phyloP scores from a whole-genome alignment of 2,113 vertebrate species.

The Chinchilla lanigera region DNA sequence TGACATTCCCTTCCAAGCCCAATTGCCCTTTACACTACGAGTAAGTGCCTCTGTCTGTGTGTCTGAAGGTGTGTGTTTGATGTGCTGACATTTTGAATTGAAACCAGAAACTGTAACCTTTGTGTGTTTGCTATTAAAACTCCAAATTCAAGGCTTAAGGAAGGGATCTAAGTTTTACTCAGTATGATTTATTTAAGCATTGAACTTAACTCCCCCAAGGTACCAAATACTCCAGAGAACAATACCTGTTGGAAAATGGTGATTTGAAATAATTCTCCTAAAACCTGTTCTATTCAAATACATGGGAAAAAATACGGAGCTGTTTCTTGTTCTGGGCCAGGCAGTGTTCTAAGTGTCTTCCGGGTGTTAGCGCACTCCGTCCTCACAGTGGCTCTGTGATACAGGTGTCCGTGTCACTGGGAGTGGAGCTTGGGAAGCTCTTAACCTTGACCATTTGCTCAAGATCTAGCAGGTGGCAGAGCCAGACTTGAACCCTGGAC shows the following conservation, averaged over 20 bases:
- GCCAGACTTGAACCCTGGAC: neutral
- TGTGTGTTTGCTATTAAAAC: slow-evolving; percentile 65
- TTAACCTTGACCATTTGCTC: neutral
- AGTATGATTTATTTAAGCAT: slow-evolving; percentile 32
- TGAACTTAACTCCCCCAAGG: neutral
- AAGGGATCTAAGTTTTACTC: slow-evolving; percentile 36
- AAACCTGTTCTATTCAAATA: neutral
- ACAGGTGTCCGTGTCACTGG: neutral
- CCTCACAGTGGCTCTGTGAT: neutral
- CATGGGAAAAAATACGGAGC: neutral
- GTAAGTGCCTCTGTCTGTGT: slow-evolving; percentile 45
- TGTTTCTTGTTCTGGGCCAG: neutral
- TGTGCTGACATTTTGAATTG: slow-evolving; percentile 75
- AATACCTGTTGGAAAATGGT: slow-evolving; percentile 29
- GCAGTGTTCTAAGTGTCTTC: neutral
- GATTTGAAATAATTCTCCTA: slow-evolving; percentile 46
- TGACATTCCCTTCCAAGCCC: slow-evolving; percentile 64
- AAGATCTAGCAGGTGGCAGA: neutral
- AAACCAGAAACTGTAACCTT: slow-evolving; percentile 71
- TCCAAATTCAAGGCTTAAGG: slow-evolving; percentile 55
- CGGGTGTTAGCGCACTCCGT: neutral
- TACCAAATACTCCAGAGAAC: slow-evolving; percentile 23
- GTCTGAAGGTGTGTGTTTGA: slow-evolving; percentile 61
- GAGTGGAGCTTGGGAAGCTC: neutral
- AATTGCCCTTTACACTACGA: slow-evolving; percentile 61